A percentile compares a stretch with the other conserved stretches of the same genome.
Evolutionary conservation across 2,888 invertebrate species (phyloP).

Genomic region (Andrena marginata): DNA sequence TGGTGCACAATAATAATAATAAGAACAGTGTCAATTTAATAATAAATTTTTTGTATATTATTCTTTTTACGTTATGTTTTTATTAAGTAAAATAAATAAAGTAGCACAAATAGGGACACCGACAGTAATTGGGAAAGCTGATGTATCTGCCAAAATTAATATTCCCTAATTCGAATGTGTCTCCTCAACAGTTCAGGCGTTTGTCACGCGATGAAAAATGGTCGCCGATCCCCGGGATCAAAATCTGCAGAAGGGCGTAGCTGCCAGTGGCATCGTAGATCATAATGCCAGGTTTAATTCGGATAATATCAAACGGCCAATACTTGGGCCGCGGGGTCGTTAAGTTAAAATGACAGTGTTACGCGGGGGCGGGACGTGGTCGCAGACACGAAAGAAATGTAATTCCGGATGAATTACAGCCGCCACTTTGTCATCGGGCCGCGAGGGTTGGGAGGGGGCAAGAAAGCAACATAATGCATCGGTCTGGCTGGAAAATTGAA

Average conservation of each 20-base stretch:
- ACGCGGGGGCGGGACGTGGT: neutral
- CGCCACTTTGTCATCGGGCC: slow-evolving; percentile 73
- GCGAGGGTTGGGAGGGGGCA: slow-evolving; percentile 33
- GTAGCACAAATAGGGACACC: too few species aligned
- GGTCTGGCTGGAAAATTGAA: slow-evolving; percentile 72
- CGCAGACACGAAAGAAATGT: slow-evolving; percentile 69
- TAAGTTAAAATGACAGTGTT: slow-evolving; percentile 35
- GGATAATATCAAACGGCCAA: slow-evolving; percentile 24
- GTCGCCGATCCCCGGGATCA: neutral
- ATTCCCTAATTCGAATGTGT: too few species aligned
- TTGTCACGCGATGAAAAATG: neutral
- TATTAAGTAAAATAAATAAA: too few species aligned
- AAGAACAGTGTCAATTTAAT: too few species aligned
- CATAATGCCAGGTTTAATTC: slow-evolving; percentile 23
- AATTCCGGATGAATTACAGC: slow-evolving; percentile 76
- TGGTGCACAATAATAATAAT: too few species aligned
- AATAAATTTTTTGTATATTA: too few species aligned
- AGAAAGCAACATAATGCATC: slow-evolving; percentile 70
- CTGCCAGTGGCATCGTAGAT: neutral
- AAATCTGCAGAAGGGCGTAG: neutral
- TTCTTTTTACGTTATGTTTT: too few species aligned
- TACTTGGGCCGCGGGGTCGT: slow-evolving; percentile 18
- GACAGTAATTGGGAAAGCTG: too few species aligned
- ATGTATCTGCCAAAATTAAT: too few species aligned
- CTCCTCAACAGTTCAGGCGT: too few species aligned